A percentile compares a stretch with the other conserved stretches of the same genome.
phyloP scores from a whole-genome alignment of 2,113 vertebrate species.

The Misgurnus mizolepis region DNA sequence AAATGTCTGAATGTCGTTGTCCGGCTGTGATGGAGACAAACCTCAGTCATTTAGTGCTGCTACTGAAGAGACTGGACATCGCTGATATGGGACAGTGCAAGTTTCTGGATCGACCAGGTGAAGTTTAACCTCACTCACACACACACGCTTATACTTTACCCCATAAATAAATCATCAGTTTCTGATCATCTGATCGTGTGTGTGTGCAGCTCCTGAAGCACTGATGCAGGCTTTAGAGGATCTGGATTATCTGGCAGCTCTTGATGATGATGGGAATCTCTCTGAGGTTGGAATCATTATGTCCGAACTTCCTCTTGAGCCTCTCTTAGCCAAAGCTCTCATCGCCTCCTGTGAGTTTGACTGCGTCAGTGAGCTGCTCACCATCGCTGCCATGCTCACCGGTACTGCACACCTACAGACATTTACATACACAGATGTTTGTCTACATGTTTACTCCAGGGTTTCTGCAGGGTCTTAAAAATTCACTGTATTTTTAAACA shows the following conservation, averaged over 20 bases:
- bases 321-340: conserved; percentile 84
- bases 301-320: conserved; percentile 83
- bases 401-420: conserved; percentile 60
- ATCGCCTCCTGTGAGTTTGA: conserved; percentile 86
- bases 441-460: no score
- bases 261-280: conserved; percentile 83
- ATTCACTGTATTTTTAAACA: no score
- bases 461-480: no score
- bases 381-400: conserved; percentile 86
- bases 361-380: conserved; percentile 88
- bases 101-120: conserved; percentile 85
- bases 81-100: conserved; percentile 84
- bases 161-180: no score
- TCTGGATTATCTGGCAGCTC: conserved; percentile 85
- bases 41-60: conserved; percentile 82
- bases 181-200: neutral
- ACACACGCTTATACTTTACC: neutral
- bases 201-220: conserved; percentile 77
- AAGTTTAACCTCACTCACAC: conserved; percentile 21
- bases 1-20: conserved; percentile 68
- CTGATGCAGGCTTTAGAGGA: conserved; percentile 90
- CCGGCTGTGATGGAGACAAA: conserved; percentile 86
- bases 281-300: conserved; percentile 88
- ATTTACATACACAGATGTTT: no score
- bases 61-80: conserved; percentile 85